phyloP scores from a whole-genome alignment of 2,113 vertebrate species.

The Merops nubicus region DNA sequence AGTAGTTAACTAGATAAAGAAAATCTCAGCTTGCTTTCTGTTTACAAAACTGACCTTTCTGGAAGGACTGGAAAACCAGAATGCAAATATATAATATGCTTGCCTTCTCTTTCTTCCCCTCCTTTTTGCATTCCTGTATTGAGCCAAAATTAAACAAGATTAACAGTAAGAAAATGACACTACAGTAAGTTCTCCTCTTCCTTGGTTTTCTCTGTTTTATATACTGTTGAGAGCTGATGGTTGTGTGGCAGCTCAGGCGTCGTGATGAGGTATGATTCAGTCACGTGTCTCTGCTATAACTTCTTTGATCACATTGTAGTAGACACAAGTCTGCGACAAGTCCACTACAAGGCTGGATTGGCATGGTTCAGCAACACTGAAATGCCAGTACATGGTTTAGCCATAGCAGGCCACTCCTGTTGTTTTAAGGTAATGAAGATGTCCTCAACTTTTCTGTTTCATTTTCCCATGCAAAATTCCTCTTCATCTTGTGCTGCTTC shows the following conservation, averaged over 20 bases:
- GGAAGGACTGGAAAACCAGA: not conserved
- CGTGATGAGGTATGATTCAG: not conserved
- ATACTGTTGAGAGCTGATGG: not conserved
- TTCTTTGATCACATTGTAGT: not conserved
- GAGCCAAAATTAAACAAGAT: not conserved
- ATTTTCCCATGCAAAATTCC: not conserved
- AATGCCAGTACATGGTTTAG: not conserved
- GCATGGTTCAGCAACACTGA: not conserved
- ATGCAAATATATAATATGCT: not conserved
- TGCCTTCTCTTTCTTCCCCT: not conserved
- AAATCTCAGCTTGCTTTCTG: conserved; percentile 4
- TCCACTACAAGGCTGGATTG: not conserved
- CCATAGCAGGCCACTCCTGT: not conserved
- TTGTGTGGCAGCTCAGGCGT: not conserved
- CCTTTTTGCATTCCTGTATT: not conserved
- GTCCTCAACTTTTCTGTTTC: not conserved
- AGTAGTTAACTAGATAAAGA: conserved; percentile 17
- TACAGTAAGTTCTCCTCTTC: not conserved
- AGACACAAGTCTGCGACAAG: not conserved
- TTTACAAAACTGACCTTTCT: not conserved
- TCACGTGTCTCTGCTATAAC: not conserved
- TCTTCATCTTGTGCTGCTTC: not conserved
- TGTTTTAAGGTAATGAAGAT: not conserved
- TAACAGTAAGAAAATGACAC: not conserved
- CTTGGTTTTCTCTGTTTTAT: not conserved